Percentiles rank a stretch among this genome's conserved stretches.
These are phyloP conservation scores for Danaus melanippus DNA, from an alignment of 1,140 invertebrate genomes.

Conservation along the genomic window DNA sequence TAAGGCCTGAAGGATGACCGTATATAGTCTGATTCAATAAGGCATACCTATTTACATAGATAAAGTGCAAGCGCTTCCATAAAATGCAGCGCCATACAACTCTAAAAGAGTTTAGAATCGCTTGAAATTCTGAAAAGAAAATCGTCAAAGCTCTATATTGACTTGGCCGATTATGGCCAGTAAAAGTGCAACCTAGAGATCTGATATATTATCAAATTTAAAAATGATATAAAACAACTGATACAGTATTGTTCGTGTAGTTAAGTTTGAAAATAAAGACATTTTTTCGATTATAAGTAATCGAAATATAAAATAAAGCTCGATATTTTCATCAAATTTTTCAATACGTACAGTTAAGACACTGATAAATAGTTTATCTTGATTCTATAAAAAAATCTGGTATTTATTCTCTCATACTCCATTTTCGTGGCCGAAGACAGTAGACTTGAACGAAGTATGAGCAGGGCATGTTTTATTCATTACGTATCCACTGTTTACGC, in stretches of 20 bases:
- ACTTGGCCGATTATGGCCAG: constrained; percentile 32
- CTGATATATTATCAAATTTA: neutral
- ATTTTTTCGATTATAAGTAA: too few species aligned
- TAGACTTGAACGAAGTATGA: constrained; percentile 27
- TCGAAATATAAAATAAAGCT: too few species aligned
- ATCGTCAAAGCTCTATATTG: constrained; percentile 68
- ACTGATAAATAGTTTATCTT: too few species aligned
- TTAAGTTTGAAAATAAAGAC: neutral
- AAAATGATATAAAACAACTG: neutral
- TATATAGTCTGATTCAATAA: constrained; percentile 23
- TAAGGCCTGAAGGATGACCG: constrained; percentile 6
- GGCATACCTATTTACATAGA: constrained; percentile 28
- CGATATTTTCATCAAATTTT: too few species aligned
- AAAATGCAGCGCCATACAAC: constrained; percentile 41
- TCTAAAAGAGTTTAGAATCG: constrained; percentile 53
- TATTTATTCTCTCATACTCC: neutral
- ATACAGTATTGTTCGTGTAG: neutral
- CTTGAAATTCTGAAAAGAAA: constrained; percentile 64
- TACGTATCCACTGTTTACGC: constrained; percentile 32
- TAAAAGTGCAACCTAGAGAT: constrained; percentile 7
- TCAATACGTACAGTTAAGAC: too few species aligned
- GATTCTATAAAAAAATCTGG: too few species aligned
- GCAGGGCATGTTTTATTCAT: constrained; percentile 38
- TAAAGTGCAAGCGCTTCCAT: constrained; percentile 29
- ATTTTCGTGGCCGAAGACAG: constrained; percentile 11